A percentile compares a stretch with the other conserved stretches of the same genome.
Conservation (phyloP, 2,888 invertebrate species). For the Troides oblongomaculatus region DNA sequence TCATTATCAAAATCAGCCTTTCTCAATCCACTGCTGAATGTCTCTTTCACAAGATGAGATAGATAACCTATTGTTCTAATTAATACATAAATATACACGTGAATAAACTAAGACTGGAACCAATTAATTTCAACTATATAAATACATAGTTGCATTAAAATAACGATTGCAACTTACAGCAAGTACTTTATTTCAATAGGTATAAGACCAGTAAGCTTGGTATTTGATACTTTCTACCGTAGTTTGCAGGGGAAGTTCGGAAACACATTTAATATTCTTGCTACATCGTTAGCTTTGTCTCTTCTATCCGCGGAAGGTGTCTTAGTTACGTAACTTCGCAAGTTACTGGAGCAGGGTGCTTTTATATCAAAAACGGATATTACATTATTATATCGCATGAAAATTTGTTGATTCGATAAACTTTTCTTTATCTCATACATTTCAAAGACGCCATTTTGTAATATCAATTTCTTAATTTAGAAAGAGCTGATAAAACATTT, state of each 20-base stretch:
- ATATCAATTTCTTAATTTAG: not conserved
- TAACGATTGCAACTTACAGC: not conserved
- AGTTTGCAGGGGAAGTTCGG: constrained; percentile 13
- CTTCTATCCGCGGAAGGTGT: constrained; percentile 6
- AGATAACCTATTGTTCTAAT: too few species aligned
- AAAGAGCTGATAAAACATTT: not conserved
- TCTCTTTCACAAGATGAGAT: too few species aligned
- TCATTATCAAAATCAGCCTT: too few species aligned
- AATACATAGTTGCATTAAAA: not conserved
- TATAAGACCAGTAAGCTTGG: constrained; percentile 1
- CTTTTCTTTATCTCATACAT: not conserved
- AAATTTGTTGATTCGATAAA: constrained; percentile 1
- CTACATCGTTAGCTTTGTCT: constrained; percentile 26
- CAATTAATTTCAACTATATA: not conserved
- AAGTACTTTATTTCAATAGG: not conserved
- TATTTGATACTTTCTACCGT: constrained; percentile 17
- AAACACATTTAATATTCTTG: constrained; percentile 25
- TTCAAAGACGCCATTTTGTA: not conserved
- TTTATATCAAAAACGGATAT: constrained; percentile 7
- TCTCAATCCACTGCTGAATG: too few species aligned
- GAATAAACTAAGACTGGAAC: too few species aligned
- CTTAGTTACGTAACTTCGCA: constrained; percentile 4
- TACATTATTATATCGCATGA: not conserved
- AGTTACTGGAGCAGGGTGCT: constrained; percentile 7
- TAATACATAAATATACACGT: too few species aligned